Base-by-base conservation (phyloP, 2,888 invertebrate genomes). In the Metacarcinus magister region DNA sequence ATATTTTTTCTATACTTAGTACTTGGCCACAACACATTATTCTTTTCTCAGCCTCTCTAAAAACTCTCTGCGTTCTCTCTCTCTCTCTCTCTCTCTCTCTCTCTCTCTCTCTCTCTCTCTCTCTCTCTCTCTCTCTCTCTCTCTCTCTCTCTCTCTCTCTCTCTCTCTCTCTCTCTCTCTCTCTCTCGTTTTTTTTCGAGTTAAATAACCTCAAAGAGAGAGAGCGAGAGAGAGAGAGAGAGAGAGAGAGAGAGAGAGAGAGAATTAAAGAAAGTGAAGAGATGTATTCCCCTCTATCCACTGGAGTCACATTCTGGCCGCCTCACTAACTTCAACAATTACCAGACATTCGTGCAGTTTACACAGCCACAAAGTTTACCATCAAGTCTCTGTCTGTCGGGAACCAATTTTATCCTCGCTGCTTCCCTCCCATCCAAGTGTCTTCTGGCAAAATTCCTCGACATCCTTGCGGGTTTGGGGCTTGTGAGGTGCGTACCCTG, bases 321-420 rank as follows among this genome's bases (percentile, higher is more conserved):
- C 82, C 82, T 82, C 82, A 82, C 82, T 82, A 82, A 82, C 82
- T 82, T 82, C 32, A 7, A 82, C 32, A 32, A 82, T 82, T 82
- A 82, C 82, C 82, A 32, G 32, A 82, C 82, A n/a, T 4, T 32
- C 32, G 82, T 32, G 13, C 82, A 82, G 82, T 82, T 82, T 82
- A 82, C 82, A 82, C 32, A 8, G 10, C 82, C 82, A 82, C 82
- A 32, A 82, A 82, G 82, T 82, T 82, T 82, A 82, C 82, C 82
- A 32, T 82, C 82, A 82, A 82, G 82, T 32, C 82, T 82, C 32
- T 32, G 16, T 82, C 82, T 82, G 82, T 82, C 82, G 28, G 82
- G 32, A 13, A 32, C 82, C 32, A 82, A 82, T 82, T 82, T 32
- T 82, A 82, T 32, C 82, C 82, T 28, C n/a, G 23, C 32, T 32